Evolutionary conservation across 2,797 vertebrate species (phyloP).

Genomic region (Anguilla obscura): DNA sequence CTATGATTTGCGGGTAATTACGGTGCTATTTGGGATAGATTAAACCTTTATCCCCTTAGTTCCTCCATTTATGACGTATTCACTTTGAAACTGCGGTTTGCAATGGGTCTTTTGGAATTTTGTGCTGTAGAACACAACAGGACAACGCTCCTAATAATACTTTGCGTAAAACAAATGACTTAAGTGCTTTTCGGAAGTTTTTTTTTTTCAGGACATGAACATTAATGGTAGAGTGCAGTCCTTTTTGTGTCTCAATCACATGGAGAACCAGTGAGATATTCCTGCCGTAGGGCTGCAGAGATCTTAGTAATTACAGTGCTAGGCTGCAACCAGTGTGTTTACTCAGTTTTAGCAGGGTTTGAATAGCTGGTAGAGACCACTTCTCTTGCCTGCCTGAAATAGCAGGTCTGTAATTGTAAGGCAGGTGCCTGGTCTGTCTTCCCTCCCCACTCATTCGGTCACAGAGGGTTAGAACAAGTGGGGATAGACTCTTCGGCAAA

Average conservation of each 20-base stretch:
- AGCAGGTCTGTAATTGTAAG: constrained; percentile 65
- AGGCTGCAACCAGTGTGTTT: not conserved
- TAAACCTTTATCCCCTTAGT: not conserved
- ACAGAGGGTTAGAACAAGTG: constrained; percentile 60
- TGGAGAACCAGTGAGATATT: not conserved
- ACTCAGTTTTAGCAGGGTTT: constrained; percentile 48
- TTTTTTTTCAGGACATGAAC: constrained; percentile 18
- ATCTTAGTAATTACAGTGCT: constrained; percentile 35
- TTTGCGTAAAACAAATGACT: not conserved
- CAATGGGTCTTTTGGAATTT: not conserved
- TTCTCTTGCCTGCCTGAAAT: constrained; percentile 59
- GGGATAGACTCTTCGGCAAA: constrained; percentile 64
- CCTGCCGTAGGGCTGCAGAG: constrained; percentile 28
- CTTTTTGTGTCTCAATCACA: not conserved
- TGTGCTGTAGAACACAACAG: not conserved
- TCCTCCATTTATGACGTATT: not conserved
- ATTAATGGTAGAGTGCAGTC: not conserved
- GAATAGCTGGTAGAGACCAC: constrained; percentile 50
- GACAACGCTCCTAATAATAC: not conserved
- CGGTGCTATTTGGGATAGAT: not conserved
- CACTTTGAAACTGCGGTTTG: not conserved
- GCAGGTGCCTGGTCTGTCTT: constrained; percentile 60
- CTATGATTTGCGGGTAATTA: not conserved
- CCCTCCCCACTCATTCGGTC: constrained; percentile 61
- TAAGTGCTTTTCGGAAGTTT: not conserved